These are phyloP conservation scores for Carettochelys insculpta DNA, from an alignment of 2,113 vertebrate species.

Conservation along the genomic window DNA sequence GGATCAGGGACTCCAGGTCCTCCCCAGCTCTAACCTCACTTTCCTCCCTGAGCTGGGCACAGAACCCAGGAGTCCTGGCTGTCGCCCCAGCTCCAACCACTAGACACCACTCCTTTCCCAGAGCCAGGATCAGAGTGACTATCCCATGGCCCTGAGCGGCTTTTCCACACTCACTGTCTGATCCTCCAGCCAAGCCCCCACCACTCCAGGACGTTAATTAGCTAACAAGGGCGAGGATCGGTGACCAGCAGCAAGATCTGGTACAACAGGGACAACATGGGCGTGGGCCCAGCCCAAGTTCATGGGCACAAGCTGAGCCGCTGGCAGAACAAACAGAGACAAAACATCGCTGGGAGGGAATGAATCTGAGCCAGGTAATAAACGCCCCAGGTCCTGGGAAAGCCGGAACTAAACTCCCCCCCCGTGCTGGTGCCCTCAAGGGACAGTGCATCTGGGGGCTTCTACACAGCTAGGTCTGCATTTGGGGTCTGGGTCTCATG, in stretches of 20 bases:
- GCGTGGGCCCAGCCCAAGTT: background rate
- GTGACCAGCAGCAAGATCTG: background rate
- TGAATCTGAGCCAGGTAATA: background rate
- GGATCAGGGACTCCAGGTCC: no score
- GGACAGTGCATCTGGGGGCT: background rate
- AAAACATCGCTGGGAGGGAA: background rate
- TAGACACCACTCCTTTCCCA: background rate
- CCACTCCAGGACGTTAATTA: background rate
- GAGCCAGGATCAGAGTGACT: background rate
- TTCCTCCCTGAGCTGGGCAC: background rate
- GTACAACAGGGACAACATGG: background rate
- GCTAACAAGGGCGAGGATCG: background rate
- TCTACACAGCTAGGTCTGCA: background rate
- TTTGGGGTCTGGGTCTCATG: background rate
- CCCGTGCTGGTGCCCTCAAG: background rate
- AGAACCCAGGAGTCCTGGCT: background rate
- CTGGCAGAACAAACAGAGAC: background rate
- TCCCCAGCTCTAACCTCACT: background rate
- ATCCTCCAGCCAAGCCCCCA: no score
- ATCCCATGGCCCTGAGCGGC: no score
- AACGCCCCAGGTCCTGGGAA: background rate
- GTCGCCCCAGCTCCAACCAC: background rate
- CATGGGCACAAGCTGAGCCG: background rate
- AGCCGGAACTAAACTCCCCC: background rate
- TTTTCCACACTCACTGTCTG: no score